Conservation (phyloP, 2,888 invertebrate species). For the Pristionchus arcanus region DNA sequence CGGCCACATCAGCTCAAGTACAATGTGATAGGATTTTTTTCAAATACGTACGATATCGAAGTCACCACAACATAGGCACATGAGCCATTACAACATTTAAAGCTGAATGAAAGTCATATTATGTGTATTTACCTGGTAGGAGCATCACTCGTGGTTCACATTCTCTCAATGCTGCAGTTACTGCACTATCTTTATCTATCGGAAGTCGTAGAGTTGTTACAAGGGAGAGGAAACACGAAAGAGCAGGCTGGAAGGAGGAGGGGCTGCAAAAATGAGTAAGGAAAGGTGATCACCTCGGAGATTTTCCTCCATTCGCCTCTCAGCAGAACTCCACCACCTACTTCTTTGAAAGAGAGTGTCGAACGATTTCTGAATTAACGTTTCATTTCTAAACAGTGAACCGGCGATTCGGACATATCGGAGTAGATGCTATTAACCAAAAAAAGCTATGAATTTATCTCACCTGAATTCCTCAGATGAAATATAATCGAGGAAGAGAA, state of each 20-base stretch:
- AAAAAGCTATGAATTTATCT: not conserved
- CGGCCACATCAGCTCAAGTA: not conserved
- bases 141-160: not conserved
- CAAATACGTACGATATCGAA: not conserved
- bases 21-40: not conserved
- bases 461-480: not conserved
- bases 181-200: not conserved
- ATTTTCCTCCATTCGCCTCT: constrained; percentile 7
- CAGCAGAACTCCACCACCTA: not conserved
- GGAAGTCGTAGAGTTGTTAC: not conserved
- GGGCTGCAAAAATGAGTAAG: not conserved
- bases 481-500: not conserved
- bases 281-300: not conserved
- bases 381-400: not conserved
- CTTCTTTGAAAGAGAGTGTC: not conserved
- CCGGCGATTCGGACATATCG: not conserved
- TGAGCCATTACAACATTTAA: too few species aligned
- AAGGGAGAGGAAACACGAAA: not conserved
- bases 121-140: not conserved
- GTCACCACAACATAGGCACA: too few species aligned
- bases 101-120: too few species aligned
- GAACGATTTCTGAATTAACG: not conserved
- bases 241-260: not conserved
- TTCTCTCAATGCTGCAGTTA: not conserved
- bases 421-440: not conserved